Base-by-base conservation (phyloP, 2,797 vertebrate species). In the Danio tinwini region DNA sequence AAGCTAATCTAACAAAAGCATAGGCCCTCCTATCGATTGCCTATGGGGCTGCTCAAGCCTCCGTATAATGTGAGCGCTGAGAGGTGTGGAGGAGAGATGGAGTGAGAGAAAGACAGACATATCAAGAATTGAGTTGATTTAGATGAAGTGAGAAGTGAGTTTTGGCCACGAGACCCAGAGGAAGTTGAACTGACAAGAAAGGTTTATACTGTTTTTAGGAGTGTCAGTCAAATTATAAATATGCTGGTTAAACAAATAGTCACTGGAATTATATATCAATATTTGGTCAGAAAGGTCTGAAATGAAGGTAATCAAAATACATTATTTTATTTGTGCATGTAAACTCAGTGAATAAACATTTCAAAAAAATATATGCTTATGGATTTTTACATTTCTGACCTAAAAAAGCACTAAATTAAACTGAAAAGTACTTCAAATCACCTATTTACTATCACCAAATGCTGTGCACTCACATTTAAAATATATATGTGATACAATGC, bases 11-110 rank as follows among this genome's bases (percentile, higher is more conserved):
- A 76, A 80, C 70, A 70, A 85, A 83, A 74, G 50, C 83, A 85
- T 85, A 81, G 78, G 75, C 82, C 82, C 76, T 81, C 39, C 52
- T 84, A 88, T 89, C 59, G 86, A 88, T 88, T 86, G 84, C 81
- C 81, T 83, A 68, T 76, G 63, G 29, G 59, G 74, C 74, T 84
- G 71, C 47, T 83, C 81, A 83, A 78, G 63, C 63, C 81, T 69
- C 73, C 58, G 67, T 85, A 84, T 87, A 89, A 87, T 86, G 82
- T 58, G 78, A 85, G 78, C 86, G 50, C 61, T 64, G 52, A 74
- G 62, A 71, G 68, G 78, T 79, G 55, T 76, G 59, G 47, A 62
- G 56, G 64, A 63, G 55, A 45, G 42, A 37, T 59, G 45, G 73
- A 74, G 61, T 14, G 39, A 29, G 17, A 74, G 40, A 81, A 62